Percentiles rank a stretch among this genome's conserved stretches.
Conservation (phyloP, 1,140 invertebrate genomes). For the Calephelis virginiensis region DNA sequence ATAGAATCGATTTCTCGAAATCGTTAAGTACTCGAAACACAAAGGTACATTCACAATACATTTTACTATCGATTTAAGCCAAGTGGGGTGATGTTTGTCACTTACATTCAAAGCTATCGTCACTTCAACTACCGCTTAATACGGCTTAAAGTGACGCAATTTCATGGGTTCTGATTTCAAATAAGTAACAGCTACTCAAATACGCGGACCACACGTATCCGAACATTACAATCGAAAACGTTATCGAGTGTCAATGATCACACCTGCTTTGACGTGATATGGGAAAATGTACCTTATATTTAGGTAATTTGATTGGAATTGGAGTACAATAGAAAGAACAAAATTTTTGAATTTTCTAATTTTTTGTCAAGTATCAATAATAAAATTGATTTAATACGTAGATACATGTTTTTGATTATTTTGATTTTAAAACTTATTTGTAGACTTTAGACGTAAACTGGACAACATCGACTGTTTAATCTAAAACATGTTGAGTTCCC, state of each 20-base stretch:
- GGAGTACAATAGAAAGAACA: neutral
- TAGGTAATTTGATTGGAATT: neutral
- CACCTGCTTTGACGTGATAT: neutral
- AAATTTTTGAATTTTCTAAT: neutral
- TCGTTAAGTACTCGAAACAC: slow-evolving; percentile 4
- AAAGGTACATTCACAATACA: slow-evolving; percentile 29
- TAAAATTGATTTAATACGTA: no score
- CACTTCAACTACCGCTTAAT: slow-evolving; percentile 52
- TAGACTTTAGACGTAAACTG: no score
- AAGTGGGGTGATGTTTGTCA: slow-evolving; percentile 37
- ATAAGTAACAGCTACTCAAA: slow-evolving; percentile 45
- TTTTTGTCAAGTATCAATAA: neutral
- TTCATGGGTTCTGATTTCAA: slow-evolving; percentile 60
- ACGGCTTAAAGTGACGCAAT: slow-evolving; percentile 59
- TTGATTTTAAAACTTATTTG: no score
- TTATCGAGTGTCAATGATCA: slow-evolving; percentile 1
- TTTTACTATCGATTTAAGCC: slow-evolving; percentile 50
- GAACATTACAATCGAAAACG: slow-evolving; percentile 26
- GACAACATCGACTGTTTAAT: no score
- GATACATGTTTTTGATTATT: no score
- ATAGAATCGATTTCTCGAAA: slow-evolving; percentile 13
- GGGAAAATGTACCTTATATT: slow-evolving; percentile 2
- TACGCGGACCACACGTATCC: slow-evolving; percentile 57
- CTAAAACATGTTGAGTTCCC: no score
- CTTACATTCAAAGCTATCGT: slow-evolving; percentile 44